A percentile compares a stretch with the other conserved stretches of the same genome.
Conservation (phyloP, 2,113 vertebrate species). For the Callocephalon fimbriatum region DNA sequence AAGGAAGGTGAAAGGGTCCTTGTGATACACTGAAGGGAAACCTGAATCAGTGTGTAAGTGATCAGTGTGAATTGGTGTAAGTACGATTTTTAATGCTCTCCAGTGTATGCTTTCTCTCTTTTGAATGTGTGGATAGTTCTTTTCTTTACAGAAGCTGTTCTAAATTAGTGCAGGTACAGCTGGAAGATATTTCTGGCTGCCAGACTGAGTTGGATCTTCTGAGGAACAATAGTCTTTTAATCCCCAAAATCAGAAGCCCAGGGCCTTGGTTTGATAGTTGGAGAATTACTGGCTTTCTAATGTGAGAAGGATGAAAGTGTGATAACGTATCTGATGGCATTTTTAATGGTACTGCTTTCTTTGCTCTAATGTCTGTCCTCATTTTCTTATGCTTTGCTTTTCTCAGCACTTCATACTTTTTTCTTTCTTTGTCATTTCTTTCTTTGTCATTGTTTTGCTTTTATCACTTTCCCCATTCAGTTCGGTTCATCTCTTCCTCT, state of each 20-base stretch:
- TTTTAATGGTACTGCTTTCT: not conserved
- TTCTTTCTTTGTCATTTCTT: not conserved
- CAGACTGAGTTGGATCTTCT: not conserved
- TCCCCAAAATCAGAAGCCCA: not conserved
- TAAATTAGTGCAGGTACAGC: not conserved
- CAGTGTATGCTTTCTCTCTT: accelerated
- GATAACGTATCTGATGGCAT: not conserved
- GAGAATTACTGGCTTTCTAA: not conserved
- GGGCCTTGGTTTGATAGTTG: not conserved
- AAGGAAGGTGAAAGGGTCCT: not conserved
- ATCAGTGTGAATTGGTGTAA: not conserved
- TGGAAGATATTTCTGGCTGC: not conserved
- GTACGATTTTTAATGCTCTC: accelerated
- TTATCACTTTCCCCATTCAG: not conserved
- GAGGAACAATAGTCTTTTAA: not conserved
- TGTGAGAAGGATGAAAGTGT: not conserved
- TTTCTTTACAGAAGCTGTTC: not conserved
- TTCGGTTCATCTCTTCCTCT: not conserved
- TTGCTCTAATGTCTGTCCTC: not conserved
- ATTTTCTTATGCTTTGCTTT: not conserved
- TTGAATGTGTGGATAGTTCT: not conserved
- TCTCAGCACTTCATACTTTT: not conserved
- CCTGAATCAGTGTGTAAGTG: not conserved
- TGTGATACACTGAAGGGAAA: not conserved
- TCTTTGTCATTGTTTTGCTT: not conserved